Evolutionary conservation across 2,113 vertebrate species (phyloP).

Genomic region (Hemiscyllium ocellatum): DNA sequence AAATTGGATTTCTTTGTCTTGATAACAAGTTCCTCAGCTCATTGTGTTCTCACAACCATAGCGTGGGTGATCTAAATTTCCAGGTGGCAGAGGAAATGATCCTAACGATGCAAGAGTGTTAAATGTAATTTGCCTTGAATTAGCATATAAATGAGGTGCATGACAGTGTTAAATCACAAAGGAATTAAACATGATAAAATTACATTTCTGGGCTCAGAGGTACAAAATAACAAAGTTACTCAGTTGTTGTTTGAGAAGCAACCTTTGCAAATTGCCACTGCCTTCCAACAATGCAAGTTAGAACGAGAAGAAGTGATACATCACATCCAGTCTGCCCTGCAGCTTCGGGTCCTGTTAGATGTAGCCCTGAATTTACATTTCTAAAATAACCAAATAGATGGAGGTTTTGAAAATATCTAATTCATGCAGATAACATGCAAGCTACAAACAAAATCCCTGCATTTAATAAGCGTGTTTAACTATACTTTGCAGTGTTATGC

Average conservation of each 20-base stretch:
- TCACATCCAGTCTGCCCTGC: background rate
- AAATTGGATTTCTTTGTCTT: background rate
- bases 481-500: background rate
- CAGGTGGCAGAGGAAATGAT: background rate
- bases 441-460: background rate
- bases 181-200: background rate
- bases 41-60: background rate
- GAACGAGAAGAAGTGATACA: background rate
- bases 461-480: background rate
- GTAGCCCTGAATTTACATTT: background rate
- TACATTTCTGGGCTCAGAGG: background rate
- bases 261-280: background rate
- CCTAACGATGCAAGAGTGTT: background rate
- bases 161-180: background rate
- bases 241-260: background rate
- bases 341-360: background rate
- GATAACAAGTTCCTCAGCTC: background rate
- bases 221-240: background rate
- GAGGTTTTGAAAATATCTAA: background rate
- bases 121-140: conserved; percentile 18
- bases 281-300: background rate
- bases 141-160: background rate
- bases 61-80: background rate
- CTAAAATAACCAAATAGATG: background rate
- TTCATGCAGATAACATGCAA: background rate